Base-by-base conservation (phyloP, 2,888 invertebrate species). In the Limnephilus auricula region DNA sequence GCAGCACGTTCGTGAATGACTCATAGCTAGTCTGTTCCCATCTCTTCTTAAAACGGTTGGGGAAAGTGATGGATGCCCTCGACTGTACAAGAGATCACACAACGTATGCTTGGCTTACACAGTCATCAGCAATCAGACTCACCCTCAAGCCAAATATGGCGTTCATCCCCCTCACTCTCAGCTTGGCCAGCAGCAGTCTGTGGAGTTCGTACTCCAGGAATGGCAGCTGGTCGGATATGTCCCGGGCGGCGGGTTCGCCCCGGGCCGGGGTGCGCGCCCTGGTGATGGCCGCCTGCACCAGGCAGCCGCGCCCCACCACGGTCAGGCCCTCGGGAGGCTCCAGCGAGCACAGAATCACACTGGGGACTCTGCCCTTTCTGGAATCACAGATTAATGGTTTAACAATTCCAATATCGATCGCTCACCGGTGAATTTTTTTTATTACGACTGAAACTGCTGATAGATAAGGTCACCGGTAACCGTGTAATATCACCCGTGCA, bases 161-260 rank as follows among this genome's bases (percentile, higher is more conserved):
- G 95, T 99, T 99, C 97, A 99, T 99, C 12, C 99, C 99, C 95
- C 98, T 98, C 93, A 99, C 98, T 95, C 98, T 97, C 3, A 99
- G 95, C 94, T 99, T 99, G 94, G 98, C 99, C 2, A 99, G 96
- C 79, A 99, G 95, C 93, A 99, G 97, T 92, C 98, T 97, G 95
- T 99, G 99, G 86, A 99, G 95, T 94, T 99, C 99, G 94, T 99
- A 99, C 95, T 99, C 99, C 90, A 99, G 95, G 95, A 99, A 99
- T 0, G 99, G 99, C 90, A 99, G 96, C 93, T 98, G 98, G 95
- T 99, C 98, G 1, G 99, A 99, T 92, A 99, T 98, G 95, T 99
- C 99, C 93, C 99, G 97, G 6, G 99, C 98, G 93, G 98, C 98
- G 0, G 97, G 96, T 95, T 99, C 99, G 0, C 98, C 98, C 18